phyloP scores from a whole-genome alignment of 2,888 invertebrate species.

The Embidobia sp. region DNA sequence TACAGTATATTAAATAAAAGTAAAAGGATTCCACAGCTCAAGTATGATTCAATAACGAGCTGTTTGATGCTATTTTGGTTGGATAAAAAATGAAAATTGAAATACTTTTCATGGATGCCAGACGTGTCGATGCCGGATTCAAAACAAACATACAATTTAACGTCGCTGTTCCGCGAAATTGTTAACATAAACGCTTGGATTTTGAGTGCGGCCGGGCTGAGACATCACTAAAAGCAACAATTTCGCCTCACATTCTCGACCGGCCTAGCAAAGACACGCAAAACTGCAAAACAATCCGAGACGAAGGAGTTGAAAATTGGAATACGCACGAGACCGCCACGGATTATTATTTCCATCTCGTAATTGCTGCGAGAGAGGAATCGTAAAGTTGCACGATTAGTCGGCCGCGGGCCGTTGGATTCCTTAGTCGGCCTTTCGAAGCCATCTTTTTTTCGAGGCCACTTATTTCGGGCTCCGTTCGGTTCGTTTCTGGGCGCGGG shows the following conservation, averaged over 20 bases:
- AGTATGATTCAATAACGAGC: too few species aligned
- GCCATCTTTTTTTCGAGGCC: slow-evolving; percentile 5
- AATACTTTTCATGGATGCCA: too few species aligned
- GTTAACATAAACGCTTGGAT: too few species aligned
- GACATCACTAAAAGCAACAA: too few species aligned
- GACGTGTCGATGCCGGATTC: too few species aligned
- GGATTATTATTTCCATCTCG: slow-evolving; percentile 35
- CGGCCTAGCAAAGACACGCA: slow-evolving; percentile 35
- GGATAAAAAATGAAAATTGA: too few species aligned
- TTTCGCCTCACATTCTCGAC: slow-evolving; percentile 25
- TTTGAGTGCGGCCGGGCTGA: too few species aligned
- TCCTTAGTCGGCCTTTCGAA: slow-evolving; percentile 11
- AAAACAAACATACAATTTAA: too few species aligned
- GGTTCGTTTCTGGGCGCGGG: neutral
- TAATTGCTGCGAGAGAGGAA: slow-evolving; percentile 31
- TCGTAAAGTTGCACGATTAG: slow-evolving; percentile 39
- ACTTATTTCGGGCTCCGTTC: neutral
- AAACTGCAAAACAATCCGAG: slow-evolving; percentile 25
- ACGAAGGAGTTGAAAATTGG: slow-evolving; percentile 22
- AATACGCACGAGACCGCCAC: slow-evolving; percentile 39
- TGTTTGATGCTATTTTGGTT: too few species aligned
- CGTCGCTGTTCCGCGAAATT: too few species aligned
- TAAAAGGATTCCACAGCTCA: too few species aligned
- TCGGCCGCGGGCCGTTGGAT: slow-evolving; percentile 17
- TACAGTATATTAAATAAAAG: too few species aligned